Conservation (phyloP, 2,797 vertebrate species). For the Halcyon chelicuti region DNA sequence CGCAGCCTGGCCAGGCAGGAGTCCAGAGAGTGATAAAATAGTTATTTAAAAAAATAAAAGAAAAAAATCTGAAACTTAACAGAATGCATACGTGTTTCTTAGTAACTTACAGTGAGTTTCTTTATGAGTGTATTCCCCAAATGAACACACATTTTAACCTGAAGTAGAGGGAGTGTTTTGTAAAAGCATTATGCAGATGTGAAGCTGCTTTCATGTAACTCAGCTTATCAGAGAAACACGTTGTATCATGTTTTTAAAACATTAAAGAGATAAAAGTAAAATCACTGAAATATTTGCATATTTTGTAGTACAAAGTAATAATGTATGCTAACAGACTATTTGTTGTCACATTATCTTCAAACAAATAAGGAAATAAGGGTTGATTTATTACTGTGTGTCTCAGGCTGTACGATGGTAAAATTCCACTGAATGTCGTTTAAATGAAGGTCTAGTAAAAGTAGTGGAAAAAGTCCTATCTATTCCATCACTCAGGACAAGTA, state of each 20-base stretch:
- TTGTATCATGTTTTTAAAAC: constrained; percentile 7
- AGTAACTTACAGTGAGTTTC: neutral
- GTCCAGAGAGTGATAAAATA: neutral
- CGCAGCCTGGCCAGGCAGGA: neutral
- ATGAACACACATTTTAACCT: neutral
- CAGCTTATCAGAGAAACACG: neutral
- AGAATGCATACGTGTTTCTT: neutral
- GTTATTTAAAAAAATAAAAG: neutral
- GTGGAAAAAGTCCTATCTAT: neutral
- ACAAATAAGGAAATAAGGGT: constrained; percentile 1
- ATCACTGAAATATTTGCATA: constrained; percentile 29
- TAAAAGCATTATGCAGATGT: constrained; percentile 28
- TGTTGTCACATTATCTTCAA: constrained; percentile 32
- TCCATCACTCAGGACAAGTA: neutral
- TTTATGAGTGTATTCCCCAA: neutral
- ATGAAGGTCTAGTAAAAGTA: neutral
- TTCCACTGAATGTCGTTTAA: neutral
- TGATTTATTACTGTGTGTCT: neutral
- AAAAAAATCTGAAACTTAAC: neutral
- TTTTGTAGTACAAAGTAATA: constrained; percentile 30
- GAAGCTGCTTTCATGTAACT: constrained; percentile 31
- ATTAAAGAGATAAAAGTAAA: constrained; percentile 8
- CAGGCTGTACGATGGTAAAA: neutral
- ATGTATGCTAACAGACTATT: constrained; percentile 10
- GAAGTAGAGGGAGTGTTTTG: constrained; percentile 20